Percentiles rank a stretch among this genome's conserved stretches.
phyloP scores from a whole-genome alignment of 2,797 vertebrate species.

The Microhierax caerulescens region DNA sequence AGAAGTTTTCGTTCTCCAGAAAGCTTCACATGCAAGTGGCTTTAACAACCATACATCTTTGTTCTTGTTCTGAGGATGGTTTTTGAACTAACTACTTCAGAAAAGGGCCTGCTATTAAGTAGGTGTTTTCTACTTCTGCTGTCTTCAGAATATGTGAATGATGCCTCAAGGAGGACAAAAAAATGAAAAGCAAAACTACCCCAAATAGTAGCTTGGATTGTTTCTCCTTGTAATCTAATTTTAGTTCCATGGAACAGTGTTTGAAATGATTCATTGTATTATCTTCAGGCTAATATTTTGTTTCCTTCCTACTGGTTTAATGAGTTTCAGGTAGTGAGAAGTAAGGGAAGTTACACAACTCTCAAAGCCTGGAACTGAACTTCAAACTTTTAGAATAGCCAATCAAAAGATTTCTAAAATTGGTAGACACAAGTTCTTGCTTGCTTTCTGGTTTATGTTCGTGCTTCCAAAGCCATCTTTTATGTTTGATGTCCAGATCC shows the following conservation, averaged over 20 bases:
- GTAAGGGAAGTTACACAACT: not conserved
- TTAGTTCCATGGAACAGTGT: not conserved
- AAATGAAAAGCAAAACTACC: not conserved
- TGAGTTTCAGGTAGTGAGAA: not conserved
- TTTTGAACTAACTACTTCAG: not conserved
- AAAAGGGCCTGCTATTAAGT: not conserved
- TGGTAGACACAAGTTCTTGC: not conserved
- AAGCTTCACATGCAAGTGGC: not conserved
- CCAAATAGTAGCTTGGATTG: not conserved
- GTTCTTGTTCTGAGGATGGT: not conserved
- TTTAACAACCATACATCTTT: not conserved
- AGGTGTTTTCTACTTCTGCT: not conserved
- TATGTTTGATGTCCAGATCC: not conserved
- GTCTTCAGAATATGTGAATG: not conserved
- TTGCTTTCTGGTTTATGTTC: not conserved
- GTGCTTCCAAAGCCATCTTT: not conserved
- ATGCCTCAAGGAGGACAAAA: not conserved
- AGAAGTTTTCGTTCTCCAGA: not conserved
- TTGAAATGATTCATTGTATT: not conserved
- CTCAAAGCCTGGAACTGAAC: not conserved
- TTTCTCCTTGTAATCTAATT: not conserved
- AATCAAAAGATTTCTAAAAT: not conserved
- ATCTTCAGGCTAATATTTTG: not conserved
- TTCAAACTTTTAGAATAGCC: not conserved
- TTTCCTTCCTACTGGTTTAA: not conserved